phyloP scores from a whole-genome alignment of 2,888 invertebrate genomes.

The Conomelus anceps region DNA sequence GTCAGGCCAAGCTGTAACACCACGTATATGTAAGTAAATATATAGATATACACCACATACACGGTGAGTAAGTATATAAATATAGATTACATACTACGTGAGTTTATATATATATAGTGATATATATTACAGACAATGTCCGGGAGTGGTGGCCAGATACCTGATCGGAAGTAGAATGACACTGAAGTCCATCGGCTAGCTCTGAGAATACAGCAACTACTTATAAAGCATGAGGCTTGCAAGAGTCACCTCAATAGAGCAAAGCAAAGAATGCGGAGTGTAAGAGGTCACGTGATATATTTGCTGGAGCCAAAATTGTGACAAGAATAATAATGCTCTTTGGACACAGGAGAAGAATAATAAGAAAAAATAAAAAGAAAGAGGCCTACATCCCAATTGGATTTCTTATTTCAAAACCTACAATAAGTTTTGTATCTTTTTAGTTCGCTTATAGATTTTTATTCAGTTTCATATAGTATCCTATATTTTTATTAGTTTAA shows the following conservation, averaged over 20 bases:
- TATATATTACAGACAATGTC: neutral
- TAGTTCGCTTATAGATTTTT: too few species aligned
- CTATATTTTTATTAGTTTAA: too few species aligned
- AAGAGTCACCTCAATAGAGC: neutral
- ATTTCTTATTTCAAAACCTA: too few species aligned
- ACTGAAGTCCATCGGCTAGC: neutral
- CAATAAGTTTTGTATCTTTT: too few species aligned
- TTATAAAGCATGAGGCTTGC: neutral
- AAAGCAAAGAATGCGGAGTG: too few species aligned
- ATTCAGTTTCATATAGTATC: too few species aligned
- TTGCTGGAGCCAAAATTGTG: neutral
- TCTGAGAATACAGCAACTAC: neutral
- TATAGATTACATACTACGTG: neutral
- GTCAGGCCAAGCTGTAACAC: neutral
- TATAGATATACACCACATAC: neutral
- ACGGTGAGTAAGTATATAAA: neutral
- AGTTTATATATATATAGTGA: too few species aligned
- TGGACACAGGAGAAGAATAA: too few species aligned
- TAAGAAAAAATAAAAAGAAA: too few species aligned
- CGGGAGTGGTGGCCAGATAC: neutral
- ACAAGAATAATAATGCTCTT: neutral
- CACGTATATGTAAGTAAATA: neutral
- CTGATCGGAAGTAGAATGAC: neutral
- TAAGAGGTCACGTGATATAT: neutral
- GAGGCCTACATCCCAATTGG: too few species aligned